Conservation (phyloP, 2,113 vertebrate genomes). For the Corythaixoides concolor region DNA sequence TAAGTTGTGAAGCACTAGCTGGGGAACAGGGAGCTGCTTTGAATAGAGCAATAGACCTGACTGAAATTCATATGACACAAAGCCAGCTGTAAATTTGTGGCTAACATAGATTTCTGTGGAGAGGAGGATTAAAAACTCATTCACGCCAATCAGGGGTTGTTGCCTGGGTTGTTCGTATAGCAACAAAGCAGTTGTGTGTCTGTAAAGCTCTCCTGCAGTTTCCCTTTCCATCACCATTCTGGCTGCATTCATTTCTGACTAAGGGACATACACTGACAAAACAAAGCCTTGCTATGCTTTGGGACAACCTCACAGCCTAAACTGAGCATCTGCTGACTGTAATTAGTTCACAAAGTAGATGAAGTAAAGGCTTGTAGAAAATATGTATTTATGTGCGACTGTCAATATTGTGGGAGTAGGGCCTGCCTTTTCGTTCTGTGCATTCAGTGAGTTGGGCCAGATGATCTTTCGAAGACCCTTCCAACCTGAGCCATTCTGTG, state of each 20-base stretch:
- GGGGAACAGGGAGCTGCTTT: neutral
- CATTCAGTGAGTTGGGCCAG: neutral
- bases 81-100: neutral
- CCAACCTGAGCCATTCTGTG: neutral
- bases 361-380: neutral
- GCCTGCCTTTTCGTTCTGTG: neutral
- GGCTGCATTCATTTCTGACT: neutral
- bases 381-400: neutral
- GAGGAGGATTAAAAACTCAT: neutral
- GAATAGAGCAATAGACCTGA: neutral
- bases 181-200: neutral
- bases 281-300: neutral
- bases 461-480: neutral
- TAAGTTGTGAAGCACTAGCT: neutral
- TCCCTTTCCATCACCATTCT: neutral
- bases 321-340: neutral
- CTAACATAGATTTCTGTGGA: neutral
- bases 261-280: neutral
- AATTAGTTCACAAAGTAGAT: neutral
- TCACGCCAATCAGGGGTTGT: neutral
- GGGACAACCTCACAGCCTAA: neutral
- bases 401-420: neutral
- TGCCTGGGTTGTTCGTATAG: neutral
- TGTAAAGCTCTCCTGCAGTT: neutral
- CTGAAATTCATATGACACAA: neutral